These are phyloP conservation scores for Dipodomys ordii DNA, from an alignment of 2,113 vertebrate genomes.

Conservation along the genomic window DNA sequence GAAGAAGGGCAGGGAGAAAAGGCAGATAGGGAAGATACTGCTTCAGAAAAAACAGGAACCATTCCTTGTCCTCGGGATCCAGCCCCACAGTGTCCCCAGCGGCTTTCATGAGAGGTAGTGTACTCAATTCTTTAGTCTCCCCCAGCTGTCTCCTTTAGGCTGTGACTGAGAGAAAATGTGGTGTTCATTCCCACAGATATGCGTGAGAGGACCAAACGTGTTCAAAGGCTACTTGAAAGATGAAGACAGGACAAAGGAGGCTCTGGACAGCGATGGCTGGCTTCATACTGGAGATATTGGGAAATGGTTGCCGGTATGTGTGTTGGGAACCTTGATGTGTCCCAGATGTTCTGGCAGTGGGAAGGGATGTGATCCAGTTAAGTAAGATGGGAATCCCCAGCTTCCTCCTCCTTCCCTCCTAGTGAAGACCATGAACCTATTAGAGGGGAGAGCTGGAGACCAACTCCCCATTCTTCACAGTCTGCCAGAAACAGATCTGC, in stretches of 20 bases:
- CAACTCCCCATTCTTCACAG: background rate
- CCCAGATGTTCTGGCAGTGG: too few relatives aligned
- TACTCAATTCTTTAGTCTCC: background rate
- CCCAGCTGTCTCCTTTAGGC: background rate
- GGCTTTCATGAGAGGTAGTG: background rate
- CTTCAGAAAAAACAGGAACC: background rate
- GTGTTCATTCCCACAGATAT: slow-evolving; percentile 90
- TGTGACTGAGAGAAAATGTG: background rate
- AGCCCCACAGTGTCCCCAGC: background rate
- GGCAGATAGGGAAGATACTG: background rate
- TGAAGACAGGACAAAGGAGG: slow-evolving; percentile 92
- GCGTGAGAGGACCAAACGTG: slow-evolving; percentile 98
- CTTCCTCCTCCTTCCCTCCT: background rate
- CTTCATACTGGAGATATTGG: slow-evolving; percentile 98
- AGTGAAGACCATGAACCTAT: background rate
- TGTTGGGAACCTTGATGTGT: fast-evolving
- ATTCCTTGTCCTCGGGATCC: background rate
- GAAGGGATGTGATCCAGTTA: background rate
- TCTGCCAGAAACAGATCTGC: background rate
- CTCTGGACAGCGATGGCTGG: slow-evolving; percentile 95
- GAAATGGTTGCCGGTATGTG: slow-evolving; percentile 95
- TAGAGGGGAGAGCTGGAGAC: background rate
- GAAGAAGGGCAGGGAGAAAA: background rate
- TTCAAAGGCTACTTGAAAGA: slow-evolving; percentile 99
- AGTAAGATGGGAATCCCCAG: background rate